Conservation (phyloP, 1,140 invertebrate genomes). For the Babylonia areolata region DNA sequence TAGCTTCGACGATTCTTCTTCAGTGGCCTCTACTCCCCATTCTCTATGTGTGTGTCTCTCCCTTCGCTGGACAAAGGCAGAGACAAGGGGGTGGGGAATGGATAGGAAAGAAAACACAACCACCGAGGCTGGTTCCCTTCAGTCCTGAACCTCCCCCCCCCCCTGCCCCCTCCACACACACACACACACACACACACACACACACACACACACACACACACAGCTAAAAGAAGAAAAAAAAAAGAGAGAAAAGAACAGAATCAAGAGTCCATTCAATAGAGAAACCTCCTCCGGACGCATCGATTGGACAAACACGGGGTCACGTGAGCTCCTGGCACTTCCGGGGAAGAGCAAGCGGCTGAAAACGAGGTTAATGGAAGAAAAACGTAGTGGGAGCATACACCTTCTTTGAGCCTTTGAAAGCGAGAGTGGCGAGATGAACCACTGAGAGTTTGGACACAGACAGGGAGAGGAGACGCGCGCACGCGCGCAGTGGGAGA, state of each 20-base stretch:
- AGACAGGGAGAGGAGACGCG: neutral
- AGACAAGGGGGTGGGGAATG: no score
- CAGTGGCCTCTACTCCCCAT: no score
- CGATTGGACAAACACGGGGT: constrained; percentile 22
- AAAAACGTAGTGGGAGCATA: constrained; percentile 22
- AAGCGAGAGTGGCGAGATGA: constrained; percentile 3
- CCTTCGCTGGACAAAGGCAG: no score
- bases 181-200: neutral
- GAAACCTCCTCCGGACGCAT: neutral
- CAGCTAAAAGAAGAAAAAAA: neutral
- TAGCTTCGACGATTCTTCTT: no score
- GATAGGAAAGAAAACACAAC: no score
- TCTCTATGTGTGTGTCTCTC: no score
- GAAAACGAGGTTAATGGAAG: constrained; percentile 32
- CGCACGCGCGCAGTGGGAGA: no score
- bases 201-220: neutral
- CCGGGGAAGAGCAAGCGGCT: neutral
- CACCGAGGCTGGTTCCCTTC: no score
- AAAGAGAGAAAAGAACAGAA: neutral
- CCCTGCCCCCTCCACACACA: neutral
- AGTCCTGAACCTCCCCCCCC: no score
- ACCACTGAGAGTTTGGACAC: neutral
- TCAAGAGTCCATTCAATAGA: neutral
- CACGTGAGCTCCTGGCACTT: neutral
- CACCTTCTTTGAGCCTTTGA: constrained; percentile 7